Conservation (phyloP, 2,888 invertebrate genomes). For the Hirtodrosophila histrioides region DNA sequence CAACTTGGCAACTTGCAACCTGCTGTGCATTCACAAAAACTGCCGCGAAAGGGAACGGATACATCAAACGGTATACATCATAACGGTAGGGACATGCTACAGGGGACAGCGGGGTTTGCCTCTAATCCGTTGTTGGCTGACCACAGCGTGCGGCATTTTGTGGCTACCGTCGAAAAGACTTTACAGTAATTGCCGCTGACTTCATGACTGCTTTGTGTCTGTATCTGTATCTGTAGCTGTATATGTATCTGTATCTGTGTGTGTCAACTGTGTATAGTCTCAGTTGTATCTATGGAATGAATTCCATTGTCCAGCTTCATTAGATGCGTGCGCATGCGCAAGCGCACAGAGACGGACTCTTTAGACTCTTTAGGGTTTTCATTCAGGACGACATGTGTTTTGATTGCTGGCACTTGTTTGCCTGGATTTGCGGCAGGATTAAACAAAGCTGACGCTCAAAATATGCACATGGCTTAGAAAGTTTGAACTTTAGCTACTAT, state of each 20-base stretch:
- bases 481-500: too few species aligned
- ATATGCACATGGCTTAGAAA: background rate
- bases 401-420: conserved; percentile 30
- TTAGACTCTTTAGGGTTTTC: conserved; percentile 20
- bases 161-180: conserved; percentile 46
- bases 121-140: conserved; percentile 56
- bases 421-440: conserved; percentile 26
- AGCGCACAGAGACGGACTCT: conserved; percentile 2
- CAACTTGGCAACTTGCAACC: conserved; percentile 27
- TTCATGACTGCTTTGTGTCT: conserved; percentile 64
- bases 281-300: conserved; percentile 3
- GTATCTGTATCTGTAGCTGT: background rate
- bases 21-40: conserved; percentile 60
- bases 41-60: conserved; percentile 1
- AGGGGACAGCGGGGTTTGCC: conserved; percentile 4
- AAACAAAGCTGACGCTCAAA: conserved; percentile 13
- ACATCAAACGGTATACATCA: conserved; percentile 47
- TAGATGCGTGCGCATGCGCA: conserved; percentile 40
- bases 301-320: conserved; percentile 43
- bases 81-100: too few species aligned
- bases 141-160: conserved; percentile 53
- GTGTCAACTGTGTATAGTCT: conserved; percentile 24
- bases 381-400: conserved; percentile 39
- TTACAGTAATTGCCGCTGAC: conserved; percentile 75
- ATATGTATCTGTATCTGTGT: conserved; percentile 12